phyloP scores from a whole-genome alignment of 2,888 invertebrate species.

The Aquatica leii region DNA sequence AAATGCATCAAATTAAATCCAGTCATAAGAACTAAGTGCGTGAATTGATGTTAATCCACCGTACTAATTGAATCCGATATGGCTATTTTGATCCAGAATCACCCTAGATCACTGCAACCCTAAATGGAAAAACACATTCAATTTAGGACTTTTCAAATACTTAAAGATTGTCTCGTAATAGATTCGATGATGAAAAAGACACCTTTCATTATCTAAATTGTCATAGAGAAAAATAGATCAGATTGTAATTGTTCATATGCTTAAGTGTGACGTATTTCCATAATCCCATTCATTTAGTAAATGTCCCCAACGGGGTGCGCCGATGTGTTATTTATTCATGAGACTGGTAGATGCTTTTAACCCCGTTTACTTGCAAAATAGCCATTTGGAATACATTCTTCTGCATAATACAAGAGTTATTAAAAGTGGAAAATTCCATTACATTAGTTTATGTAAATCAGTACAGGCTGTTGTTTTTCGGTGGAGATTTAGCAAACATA shows the following conservation, averaged over 20 bases:
- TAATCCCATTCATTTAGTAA: constrained; percentile 60
- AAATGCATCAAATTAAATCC: constrained; percentile 18
- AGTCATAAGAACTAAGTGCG: constrained; percentile 24
- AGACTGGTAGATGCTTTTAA: constrained; percentile 59
- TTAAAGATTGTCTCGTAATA: too few species aligned
- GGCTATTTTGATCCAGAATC: constrained; percentile 44
- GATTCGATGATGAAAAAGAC: too few species aligned
- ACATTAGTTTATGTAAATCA: too few species aligned
- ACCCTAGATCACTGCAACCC: constrained; percentile 20
- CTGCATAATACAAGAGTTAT: constrained; percentile 46
- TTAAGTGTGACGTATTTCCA: constrained; percentile 52
- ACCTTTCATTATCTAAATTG: background rate
- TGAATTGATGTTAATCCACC: constrained; percentile 49
- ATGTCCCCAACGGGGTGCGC: constrained; percentile 49
- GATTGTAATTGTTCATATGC: constrained; percentile 14
- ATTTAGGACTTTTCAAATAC: too few species aligned
- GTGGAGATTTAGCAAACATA: too few species aligned
- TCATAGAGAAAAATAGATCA: constrained; percentile 14
- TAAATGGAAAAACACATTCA: background rate
- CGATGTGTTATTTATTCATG: constrained; percentile 59
- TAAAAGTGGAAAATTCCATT: constrained; percentile 17
- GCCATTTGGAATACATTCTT: constrained; percentile 50
- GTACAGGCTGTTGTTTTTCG: background rate
- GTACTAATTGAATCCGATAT: constrained; percentile 53
- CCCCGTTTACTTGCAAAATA: constrained; percentile 57